Evolutionary conservation across 2,888 invertebrate genomes (phyloP).

Genomic region (Troilus luridus): DNA sequence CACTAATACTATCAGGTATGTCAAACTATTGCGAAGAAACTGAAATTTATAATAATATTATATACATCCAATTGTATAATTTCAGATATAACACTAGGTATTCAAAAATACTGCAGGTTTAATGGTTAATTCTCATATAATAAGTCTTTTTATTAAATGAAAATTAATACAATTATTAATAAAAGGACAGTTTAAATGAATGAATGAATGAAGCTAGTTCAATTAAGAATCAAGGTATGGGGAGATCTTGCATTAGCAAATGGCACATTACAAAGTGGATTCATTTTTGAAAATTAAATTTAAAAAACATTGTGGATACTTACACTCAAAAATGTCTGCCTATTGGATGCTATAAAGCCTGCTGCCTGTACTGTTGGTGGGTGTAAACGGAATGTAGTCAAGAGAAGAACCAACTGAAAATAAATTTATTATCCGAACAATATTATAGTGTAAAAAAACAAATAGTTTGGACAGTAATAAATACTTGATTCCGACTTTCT

Average conservation of each 20-base stretch:
- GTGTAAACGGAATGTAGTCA: background rate
- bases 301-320: background rate
- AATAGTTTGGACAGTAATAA: background rate
- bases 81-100: background rate
- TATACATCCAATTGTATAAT: background rate
- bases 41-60: background rate
- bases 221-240: too few species aligned
- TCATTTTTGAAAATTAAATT: too few species aligned
- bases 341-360: background rate
- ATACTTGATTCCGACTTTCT: conserved; percentile 4
- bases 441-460: background rate
- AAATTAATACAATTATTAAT: too few species aligned
- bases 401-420: conserved; percentile 15
- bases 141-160: too few species aligned
- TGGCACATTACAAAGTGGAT: too few species aligned
- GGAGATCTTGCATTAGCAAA: too few species aligned
- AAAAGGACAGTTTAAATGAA: too few species aligned
- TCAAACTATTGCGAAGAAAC: background rate
- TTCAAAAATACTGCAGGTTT: background rate
- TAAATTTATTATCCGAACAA: background rate
- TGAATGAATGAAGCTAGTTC: too few species aligned
- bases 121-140: too few species aligned
- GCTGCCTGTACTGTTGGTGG: background rate
- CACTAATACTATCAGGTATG: background rate
- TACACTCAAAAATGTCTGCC: background rate